A percentile compares a stretch with the other conserved stretches of the same genome.
Conservation (phyloP, 2,797 vertebrate species). For the Urophycis tenuis region DNA sequence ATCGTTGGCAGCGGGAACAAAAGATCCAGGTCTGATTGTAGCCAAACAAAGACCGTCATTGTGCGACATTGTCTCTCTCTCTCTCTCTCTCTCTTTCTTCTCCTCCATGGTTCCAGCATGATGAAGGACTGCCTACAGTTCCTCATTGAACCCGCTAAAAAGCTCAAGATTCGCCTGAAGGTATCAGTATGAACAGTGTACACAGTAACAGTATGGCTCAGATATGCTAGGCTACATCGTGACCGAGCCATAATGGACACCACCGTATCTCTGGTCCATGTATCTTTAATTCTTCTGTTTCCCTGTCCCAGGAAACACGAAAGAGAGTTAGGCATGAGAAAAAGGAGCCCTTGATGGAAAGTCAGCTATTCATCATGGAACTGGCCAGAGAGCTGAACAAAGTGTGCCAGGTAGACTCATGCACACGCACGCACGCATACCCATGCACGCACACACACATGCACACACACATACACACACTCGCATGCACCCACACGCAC, state of each 20-base stretch:
- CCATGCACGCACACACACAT: neutral
- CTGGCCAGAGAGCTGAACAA: constrained; percentile 70
- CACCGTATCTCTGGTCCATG: too few relatives aligned
- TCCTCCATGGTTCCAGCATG: constrained; percentile 59
- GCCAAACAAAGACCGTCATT: too few relatives aligned
- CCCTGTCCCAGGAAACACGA: constrained; percentile 61
- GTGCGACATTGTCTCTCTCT: neutral
- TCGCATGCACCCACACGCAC: neutral
- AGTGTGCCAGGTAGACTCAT: constrained; percentile 63
- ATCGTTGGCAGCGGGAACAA: neutral
- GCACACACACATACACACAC: too few relatives aligned
- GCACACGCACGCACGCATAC: neutral
- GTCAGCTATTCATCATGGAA: constrained; percentile 74
- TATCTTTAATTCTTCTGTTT: too few relatives aligned
- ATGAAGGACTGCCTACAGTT: constrained; percentile 77
- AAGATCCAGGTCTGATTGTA: neutral
- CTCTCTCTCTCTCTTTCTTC: constrained; percentile 4
- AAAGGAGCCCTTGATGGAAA: constrained; percentile 67
- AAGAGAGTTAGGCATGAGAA: constrained; percentile 63
- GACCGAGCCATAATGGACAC: neutral
- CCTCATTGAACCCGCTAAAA: constrained; percentile 73
- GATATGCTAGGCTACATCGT: neutral
- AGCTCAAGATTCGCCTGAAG: constrained; percentile 73
- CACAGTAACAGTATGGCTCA: too few relatives aligned
- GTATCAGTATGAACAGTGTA: constrained; percentile 31